phyloP scores from a whole-genome alignment of 37 sponge, comb jelly and placozoan genomes.

The Aphrocallistes beatrix region DNA sequence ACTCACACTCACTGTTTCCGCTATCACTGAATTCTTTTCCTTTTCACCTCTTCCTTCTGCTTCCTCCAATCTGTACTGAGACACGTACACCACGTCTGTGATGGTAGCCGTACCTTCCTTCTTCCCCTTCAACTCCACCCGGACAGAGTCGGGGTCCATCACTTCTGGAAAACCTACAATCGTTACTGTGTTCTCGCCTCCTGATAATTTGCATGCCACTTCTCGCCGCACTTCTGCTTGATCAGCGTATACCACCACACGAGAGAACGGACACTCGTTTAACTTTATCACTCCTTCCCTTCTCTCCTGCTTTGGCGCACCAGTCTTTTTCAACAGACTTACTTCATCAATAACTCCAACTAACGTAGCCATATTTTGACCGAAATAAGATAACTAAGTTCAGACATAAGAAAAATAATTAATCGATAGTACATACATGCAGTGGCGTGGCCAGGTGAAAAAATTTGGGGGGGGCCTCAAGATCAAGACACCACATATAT shows the following conservation, averaged over 20 bases:
- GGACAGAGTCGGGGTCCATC: slow-evolving; percentile 13
- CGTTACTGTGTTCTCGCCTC: not conserved
- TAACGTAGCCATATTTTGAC: not conserved
- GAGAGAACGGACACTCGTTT: not conserved
- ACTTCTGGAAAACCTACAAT: not conserved
- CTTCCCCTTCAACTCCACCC: not conserved
- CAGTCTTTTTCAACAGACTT: not conserved
- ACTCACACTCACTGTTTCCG: too few species aligned
- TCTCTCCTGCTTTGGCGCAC: too few species aligned
- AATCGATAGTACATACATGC: too few species aligned
- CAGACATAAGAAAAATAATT: too few species aligned
- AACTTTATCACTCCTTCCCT: not conserved
- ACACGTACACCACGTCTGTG: not conserved
- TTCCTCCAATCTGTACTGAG: not conserved
- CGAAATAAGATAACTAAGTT: too few species aligned
- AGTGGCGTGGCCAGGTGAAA: too few species aligned
- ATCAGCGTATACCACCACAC: not conserved
- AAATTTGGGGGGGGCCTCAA: too few species aligned
- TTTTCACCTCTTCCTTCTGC: not conserved
- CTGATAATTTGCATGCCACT: not conserved
- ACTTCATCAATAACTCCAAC: not conserved
- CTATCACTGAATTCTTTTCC: too few species aligned
- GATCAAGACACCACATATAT: too few species aligned
- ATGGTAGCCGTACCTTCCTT: not conserved
- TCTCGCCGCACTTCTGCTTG: not conserved